phyloP scores from a whole-genome alignment of 1,140 invertebrate species.

The Bombus impatiens region DNA sequence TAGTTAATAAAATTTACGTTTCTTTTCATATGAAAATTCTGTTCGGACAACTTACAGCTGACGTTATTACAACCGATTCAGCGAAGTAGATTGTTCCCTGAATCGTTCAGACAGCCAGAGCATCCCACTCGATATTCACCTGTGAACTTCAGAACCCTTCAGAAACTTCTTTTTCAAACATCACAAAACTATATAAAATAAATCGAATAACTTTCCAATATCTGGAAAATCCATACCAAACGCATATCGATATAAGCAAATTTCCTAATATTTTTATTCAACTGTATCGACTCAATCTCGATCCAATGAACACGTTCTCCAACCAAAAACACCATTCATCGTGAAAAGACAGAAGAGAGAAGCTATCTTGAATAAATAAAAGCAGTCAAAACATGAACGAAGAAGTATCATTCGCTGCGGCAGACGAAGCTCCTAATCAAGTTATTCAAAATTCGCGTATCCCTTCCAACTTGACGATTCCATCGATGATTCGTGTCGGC shows the following conservation, averaged over 20 bases:
- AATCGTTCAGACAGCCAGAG: neutral
- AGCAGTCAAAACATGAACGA: neutral
- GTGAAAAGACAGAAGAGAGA: neutral
- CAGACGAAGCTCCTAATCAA: constrained; percentile 30
- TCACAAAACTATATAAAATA: too few species aligned
- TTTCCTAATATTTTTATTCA: too few species aligned
- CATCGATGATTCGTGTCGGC: constrained; percentile 23
- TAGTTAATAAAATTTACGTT: too few species aligned
- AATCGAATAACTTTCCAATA: too few species aligned
- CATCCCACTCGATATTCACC: neutral
- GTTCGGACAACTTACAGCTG: neutral
- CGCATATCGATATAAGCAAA: too few species aligned
- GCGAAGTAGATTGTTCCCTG: neutral
- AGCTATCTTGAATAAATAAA: too few species aligned
- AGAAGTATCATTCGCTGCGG: neutral
- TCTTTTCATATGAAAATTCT: neutral
- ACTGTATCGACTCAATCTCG: too few species aligned
- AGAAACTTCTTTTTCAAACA: too few species aligned
- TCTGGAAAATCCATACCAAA: too few species aligned
- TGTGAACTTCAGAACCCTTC: too few species aligned
- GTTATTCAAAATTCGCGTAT: constrained; percentile 33
- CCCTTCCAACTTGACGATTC: constrained; percentile 3
- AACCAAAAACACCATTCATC: neutral
- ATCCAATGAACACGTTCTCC: neutral
- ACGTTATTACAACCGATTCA: neutral